These are phyloP conservation scores for Physeter macrocephalus DNA, from an alignment of 2,113 vertebrate genomes.

Conservation along the genomic window DNA sequence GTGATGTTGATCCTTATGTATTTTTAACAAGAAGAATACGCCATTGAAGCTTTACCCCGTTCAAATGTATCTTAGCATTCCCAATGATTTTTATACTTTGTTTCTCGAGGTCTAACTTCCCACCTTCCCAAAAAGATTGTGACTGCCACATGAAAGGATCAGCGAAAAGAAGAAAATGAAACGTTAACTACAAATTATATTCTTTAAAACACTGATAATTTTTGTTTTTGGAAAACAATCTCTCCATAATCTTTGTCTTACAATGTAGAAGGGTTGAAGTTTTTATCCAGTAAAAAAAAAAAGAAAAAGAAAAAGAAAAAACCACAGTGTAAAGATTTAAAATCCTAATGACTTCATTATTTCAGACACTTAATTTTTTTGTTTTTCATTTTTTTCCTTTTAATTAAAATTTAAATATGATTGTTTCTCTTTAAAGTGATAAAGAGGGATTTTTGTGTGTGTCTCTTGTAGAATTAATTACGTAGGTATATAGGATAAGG, in stretches of 20 bases:
- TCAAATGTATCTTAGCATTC: background rate
- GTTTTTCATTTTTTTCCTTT: background rate
- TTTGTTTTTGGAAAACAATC: background rate
- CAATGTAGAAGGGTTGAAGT: background rate
- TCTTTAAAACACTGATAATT: background rate
- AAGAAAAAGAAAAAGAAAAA: background rate
- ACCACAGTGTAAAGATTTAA: background rate
- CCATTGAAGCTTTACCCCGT: background rate
- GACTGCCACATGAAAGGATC: background rate
- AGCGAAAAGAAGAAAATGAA: background rate
- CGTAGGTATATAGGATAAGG: background rate
- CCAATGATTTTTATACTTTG: background rate
- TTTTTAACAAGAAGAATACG: background rate
- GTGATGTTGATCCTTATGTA: background rate
- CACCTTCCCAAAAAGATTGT: background rate
- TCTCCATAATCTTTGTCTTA: background rate
- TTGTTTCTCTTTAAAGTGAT: background rate
- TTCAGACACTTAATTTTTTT: background rate
- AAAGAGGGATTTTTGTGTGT: background rate
- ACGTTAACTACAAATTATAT: background rate
- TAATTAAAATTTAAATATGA: background rate
- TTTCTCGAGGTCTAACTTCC: background rate
- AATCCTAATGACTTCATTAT: slow-evolving; percentile 2
- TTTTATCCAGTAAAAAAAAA: background rate
- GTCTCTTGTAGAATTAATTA: background rate